These are phyloP conservation scores for Lasioglossum vierecki DNA, from an alignment of 2,888 invertebrate genomes.

Conservation along the genomic window DNA sequence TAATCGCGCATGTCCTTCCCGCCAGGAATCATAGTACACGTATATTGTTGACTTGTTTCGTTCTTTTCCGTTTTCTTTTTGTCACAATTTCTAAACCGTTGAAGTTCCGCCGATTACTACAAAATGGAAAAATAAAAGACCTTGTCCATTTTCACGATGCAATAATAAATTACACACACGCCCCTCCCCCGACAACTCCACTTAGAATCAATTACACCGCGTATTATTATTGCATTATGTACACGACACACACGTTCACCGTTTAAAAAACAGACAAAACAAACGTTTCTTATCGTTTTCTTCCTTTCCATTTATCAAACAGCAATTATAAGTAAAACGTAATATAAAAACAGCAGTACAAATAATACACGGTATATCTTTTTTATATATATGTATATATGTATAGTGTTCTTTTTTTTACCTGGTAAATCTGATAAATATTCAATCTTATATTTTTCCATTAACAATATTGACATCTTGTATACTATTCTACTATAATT, in stretches of 20 bases:
- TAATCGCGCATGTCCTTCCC: conserved; percentile 43
- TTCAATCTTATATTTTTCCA: conserved; percentile 63
- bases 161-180: conserved; percentile 40
- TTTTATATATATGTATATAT: conserved; percentile 20
- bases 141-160: conserved; percentile 19
- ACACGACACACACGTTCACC: conserved; percentile 26
- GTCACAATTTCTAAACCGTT: conserved; percentile 13
- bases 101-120: conserved; percentile 27
- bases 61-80: neutral
- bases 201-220: conserved; percentile 42
- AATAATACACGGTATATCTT: conserved; percentile 37
- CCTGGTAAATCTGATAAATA: conserved; percentile 45
- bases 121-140: conserved; percentile 63
- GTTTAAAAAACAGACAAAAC: conserved; percentile 14
- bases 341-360: conserved; percentile 40
- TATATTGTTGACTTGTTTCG: conserved; percentile 17
- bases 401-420: conserved; percentile 16
- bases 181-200: neutral
- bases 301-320: conserved; percentile 8
- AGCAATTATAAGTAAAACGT: conserved; percentile 32
- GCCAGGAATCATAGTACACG: conserved; percentile 36
- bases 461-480: conserved; percentile 61
- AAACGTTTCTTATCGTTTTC: neutral
- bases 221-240: conserved; percentile 44
- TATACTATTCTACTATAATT: conserved; percentile 45